A percentile compares a stretch with the other conserved stretches of the same genome.
Conservation (phyloP, 2,797 vertebrate genomes). For the Falco peregrinus region DNA sequence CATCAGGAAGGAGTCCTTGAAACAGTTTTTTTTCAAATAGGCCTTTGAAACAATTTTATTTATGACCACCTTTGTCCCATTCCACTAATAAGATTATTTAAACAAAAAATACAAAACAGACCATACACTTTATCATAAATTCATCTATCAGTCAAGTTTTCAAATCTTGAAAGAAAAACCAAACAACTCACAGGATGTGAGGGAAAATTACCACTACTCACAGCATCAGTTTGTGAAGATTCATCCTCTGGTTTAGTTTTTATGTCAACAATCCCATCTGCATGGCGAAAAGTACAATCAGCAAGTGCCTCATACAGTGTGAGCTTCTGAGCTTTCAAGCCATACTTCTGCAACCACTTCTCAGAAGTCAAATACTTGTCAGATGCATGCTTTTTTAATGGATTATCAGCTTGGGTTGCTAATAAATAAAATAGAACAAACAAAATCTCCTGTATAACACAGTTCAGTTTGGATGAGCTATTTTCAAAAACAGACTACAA, state of each 20-base stretch:
- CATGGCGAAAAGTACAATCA: slow-evolving; percentile 79
- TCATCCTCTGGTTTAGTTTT: slow-evolving; percentile 78
- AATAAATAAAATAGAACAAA: slow-evolving; percentile 11
- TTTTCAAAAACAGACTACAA: background rate
- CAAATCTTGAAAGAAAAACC: background rate
- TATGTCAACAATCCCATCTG: slow-evolving; percentile 78
- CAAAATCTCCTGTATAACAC: background rate
- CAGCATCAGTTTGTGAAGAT: slow-evolving; percentile 76
- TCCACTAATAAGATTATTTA: background rate
- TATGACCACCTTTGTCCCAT: background rate
- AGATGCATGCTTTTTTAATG: background rate
- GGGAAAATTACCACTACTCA: slow-evolving; percentile 63
- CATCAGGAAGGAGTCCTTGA: background rate
- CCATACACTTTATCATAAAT: background rate
- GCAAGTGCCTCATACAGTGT: slow-evolving; percentile 73
- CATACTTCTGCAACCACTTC: slow-evolving; percentile 79
- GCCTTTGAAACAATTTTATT: background rate
- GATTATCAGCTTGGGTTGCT: background rate
- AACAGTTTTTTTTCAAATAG: background rate
- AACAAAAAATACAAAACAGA: background rate
- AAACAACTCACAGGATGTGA: background rate
- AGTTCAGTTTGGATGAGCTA: background rate
- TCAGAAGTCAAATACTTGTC: slow-evolving; percentile 75
- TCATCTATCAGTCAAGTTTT: background rate
- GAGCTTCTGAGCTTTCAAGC: slow-evolving; percentile 80